Conservation (phyloP, 1,140 invertebrate species). For the Linepithema humile region DNA sequence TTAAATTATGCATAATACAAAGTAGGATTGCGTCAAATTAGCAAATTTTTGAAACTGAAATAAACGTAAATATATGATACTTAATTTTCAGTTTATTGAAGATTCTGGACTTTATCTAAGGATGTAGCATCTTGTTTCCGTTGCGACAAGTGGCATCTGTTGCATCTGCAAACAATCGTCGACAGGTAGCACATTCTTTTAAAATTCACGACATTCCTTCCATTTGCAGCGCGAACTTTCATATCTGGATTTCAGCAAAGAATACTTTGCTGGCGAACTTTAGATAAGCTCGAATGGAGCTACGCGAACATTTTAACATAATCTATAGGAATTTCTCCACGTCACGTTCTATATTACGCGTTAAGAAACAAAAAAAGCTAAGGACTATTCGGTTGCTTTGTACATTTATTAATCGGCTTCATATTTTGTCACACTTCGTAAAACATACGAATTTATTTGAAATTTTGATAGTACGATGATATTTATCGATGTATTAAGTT, state of each 20-base stretch:
- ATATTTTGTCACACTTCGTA: background rate
- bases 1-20: background rate
- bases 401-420: background rate
- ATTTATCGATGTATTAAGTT: constrained; percentile 15
- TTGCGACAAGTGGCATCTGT: constrained; percentile 5
- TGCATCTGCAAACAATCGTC: constrained; percentile 29
- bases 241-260: constrained; percentile 46
- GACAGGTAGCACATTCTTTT: constrained; percentile 34
- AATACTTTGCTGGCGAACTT: constrained; percentile 16
- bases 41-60: background rate
- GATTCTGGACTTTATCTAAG: background rate
- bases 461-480: background rate
- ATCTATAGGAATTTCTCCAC: background rate
- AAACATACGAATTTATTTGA: background rate
- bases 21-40: background rate
- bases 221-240: constrained; percentile 46
- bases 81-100: background rate
- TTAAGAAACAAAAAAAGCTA: background rate
- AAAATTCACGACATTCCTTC: constrained; percentile 45
- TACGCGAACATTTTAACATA: constrained; percentile 14
- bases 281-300: background rate
- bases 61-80: background rate
- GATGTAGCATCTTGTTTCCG: background rate
- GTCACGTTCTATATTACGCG: background rate
- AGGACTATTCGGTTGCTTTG: background rate